Evolutionary conservation across 2,888 invertebrate species (phyloP), one percentile per base, ranked within the genome.

Genomic region (Plutella xylostella): DNA sequence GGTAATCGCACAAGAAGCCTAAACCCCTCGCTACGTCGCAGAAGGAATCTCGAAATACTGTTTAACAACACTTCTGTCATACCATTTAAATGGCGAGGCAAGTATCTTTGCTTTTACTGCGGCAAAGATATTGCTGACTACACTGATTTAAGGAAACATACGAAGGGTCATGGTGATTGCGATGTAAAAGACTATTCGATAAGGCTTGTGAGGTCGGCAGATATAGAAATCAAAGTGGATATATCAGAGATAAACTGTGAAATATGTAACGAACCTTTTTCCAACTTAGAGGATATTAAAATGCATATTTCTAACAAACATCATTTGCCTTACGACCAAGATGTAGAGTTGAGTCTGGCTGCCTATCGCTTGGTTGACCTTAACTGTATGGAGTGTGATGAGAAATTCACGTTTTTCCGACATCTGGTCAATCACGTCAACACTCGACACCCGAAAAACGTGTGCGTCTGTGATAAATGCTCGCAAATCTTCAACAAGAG

Each of bases 81-180:
- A 48, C 80, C 80, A 1, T 79, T 80, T 58, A 79, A 79, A 62
- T 76, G 71, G 68, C 65, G 75, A 1, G 68, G 70, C 0, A 75
- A 72, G 59, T 77, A 70, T 48, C 54, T 74, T 49, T 80, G 80
- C 48, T 79, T 74, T 57, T 78, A 71, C 56, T 80, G 80, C 45
- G 73, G 73, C 2, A 62, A 66, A 15, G 66, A 70, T 50, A 47
- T 64, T 7, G n/a, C 41, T 4, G 55, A 59, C 18, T 64, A 66
- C 46, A 49, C 54, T 20, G 55, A 58, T 25, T 54, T 79, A n/a
- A 60, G 60, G 43, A 60, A 63, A 20, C 79, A 80, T 43, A 75
- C 72, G 0, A 57, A 61, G 48, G 52, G 54, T 1, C 80, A 80
- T 48, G 69, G 73, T 1, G 50, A 52, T 1, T 72, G 71, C 45